These are phyloP conservation scores for Holacanthus passer DNA, from an alignment of 2,113 vertebrate genomes.

Conservation along the genomic window DNA sequence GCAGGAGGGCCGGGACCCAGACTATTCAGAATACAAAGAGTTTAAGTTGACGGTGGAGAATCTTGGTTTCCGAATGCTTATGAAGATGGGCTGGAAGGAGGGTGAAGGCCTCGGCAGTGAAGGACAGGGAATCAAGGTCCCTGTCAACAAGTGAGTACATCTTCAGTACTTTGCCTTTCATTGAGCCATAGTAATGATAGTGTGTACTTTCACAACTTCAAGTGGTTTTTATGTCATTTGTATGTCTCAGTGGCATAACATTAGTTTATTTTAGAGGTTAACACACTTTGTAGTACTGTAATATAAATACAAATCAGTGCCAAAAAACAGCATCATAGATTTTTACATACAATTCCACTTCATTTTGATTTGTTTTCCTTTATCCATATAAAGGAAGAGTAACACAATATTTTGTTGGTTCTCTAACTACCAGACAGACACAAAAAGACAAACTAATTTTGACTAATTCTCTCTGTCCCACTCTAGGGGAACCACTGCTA, in stretches of 20 bases:
- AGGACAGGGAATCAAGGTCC: constrained; percentile 94
- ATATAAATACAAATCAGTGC: too few relatives aligned
- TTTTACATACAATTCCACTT: not conserved
- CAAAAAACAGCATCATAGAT: not conserved
- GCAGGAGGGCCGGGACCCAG: constrained; percentile 96
- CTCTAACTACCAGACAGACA: not conserved
- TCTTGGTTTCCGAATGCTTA: constrained; percentile 98
- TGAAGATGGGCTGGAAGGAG: constrained; percentile 99
- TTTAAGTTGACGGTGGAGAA: constrained; percentile 99
- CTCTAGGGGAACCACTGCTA: constrained; percentile 88
- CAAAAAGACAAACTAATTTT: not conserved
- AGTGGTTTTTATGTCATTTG: not conserved
- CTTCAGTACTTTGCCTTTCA: not conserved
- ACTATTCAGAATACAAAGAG: constrained; percentile 98
- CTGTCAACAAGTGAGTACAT: constrained; percentile 91
- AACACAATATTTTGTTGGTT: not conserved
- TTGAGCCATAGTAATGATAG: not conserved
- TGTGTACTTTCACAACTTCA: not conserved
- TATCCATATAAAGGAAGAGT: not conserved
- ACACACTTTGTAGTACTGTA: not conserved
- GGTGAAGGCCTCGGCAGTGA: constrained; percentile 95
- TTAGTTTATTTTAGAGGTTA: not conserved
- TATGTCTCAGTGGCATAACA: not conserved
- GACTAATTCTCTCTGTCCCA: not conserved
- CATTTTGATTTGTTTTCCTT: not conserved